Conservation (phyloP, 2,888 invertebrate species). For the Rapana venosa region DNA sequence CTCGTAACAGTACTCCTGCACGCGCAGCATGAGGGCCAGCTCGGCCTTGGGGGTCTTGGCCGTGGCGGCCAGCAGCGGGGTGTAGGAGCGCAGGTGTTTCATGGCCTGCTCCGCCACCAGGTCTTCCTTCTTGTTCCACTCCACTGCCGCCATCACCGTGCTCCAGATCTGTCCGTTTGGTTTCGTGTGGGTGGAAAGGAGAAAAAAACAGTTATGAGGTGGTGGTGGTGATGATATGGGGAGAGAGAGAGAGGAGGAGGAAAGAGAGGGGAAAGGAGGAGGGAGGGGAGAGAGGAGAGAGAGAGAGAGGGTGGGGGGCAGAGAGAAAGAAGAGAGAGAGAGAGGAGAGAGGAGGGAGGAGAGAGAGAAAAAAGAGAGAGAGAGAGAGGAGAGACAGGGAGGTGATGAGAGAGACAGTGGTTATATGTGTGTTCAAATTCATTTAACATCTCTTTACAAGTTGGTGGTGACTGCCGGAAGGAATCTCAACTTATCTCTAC, state of each 20-base stretch:
- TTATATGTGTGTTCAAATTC: too few species aligned
- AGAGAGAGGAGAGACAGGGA: too few species aligned
- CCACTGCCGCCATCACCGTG: conserved; percentile 95
- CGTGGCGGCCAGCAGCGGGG: conserved; percentile 91
- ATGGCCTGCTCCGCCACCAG: conserved; percentile 94
- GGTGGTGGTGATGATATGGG: too few species aligned
- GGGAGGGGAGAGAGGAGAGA: not conserved
- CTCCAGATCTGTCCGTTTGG: conserved; percentile 88
- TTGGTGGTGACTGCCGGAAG: too few species aligned
- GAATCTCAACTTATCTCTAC: too few species aligned
- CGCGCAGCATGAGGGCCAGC: conserved; percentile 91
- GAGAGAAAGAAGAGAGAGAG: not conserved
- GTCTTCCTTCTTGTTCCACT: conserved; percentile 99
- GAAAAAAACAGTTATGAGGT: too few species aligned
- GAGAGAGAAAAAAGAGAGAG: too few species aligned
- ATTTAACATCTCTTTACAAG: too few species aligned
- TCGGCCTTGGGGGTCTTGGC: conserved; percentile 92
- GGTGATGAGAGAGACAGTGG: too few species aligned
- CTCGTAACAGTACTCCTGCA: conserved; percentile 98
- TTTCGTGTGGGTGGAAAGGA: too few species aligned
- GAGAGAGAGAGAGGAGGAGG: not conserved
- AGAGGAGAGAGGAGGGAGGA: too few species aligned
- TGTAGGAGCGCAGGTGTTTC: conserved; percentile 85
- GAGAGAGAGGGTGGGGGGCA: not conserved
- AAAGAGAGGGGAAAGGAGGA: not conserved